Conservation (phyloP, 2,797 vertebrate species). For the Malacoctenus gilli region DNA sequence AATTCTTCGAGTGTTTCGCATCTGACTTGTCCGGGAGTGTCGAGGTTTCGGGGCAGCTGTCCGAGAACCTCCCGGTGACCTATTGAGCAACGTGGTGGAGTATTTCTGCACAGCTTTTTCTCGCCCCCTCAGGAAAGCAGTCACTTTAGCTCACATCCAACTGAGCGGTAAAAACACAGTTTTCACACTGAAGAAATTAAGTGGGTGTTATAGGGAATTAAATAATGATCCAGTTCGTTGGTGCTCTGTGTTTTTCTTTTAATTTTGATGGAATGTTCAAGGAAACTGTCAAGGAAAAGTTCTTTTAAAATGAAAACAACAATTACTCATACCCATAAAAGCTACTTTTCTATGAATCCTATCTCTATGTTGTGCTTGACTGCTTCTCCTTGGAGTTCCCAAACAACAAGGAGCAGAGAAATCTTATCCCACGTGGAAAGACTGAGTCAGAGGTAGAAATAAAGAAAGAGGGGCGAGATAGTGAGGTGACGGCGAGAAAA, state of each 20-base stretch:
- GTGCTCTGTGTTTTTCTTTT: no score
- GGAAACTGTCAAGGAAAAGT: no score
- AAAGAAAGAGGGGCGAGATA: conserved; percentile 19
- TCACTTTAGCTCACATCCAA: conserved; percentile 1
- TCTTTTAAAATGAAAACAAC: no score
- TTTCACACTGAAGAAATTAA: not conserved
- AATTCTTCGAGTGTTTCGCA: conserved; percentile 53
- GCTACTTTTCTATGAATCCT: no score
- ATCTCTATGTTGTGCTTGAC: conserved; percentile 40
- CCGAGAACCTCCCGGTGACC: conserved; percentile 43
- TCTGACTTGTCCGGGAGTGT: conserved; percentile 36
- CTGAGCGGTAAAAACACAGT: not conserved
- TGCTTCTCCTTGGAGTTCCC: conserved; percentile 25
- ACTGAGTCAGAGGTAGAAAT: conserved; percentile 47
- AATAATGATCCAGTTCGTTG: no score
- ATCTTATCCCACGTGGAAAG: conserved; percentile 49
- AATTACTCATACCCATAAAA: no score
- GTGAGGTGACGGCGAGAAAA: not conserved
- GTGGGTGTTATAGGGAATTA: no score
- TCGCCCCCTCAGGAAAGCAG: not conserved
- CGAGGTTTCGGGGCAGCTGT: conserved; percentile 48
- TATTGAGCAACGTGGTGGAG: conserved; percentile 19
- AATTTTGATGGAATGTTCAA: no score
- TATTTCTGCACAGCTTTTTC: conserved; percentile 10
- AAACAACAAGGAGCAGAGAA: conserved; percentile 38